These are phyloP conservation scores for Dermolepida albohirtum DNA, from an alignment of 2,888 invertebrate genomes.

Conservation along the genomic window DNA sequence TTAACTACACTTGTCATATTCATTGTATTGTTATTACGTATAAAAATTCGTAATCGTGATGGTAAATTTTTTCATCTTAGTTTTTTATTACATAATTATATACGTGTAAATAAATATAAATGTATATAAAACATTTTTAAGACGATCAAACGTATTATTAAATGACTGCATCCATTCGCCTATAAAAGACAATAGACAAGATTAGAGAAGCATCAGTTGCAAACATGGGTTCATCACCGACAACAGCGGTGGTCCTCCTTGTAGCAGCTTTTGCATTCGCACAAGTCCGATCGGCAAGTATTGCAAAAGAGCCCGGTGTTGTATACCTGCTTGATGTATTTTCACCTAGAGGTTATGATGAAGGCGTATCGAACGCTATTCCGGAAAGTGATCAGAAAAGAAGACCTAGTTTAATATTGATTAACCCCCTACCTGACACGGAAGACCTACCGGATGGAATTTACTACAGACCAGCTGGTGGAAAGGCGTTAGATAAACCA, in stretches of 20 bases:
- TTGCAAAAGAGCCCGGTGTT: slow-evolving; percentile 50
- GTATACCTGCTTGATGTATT: slow-evolving; percentile 54
- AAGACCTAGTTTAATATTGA: slow-evolving; percentile 38
- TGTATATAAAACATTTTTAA: background rate
- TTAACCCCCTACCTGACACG: slow-evolving; percentile 53
- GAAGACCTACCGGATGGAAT: slow-evolving; percentile 59
- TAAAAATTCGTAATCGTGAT: too few species aligned
- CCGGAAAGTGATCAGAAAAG: slow-evolving; percentile 44
- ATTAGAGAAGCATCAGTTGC: slow-evolving; percentile 33
- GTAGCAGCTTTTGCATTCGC: slow-evolving; percentile 18
- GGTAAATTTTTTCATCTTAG: too few species aligned
- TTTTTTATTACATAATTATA: slow-evolving; percentile 21
- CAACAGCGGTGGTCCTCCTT: slow-evolving; percentile 39
- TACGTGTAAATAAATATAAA: slow-evolving; percentile 5
- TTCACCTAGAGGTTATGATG: slow-evolving; percentile 38
- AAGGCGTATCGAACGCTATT: slow-evolving; percentile 49
- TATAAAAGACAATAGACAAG: slow-evolving; percentile 40
- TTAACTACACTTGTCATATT: too few species aligned
- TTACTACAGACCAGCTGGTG: slow-evolving; percentile 58
- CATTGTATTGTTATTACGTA: too few species aligned
- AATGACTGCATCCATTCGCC: slow-evolving; percentile 15
- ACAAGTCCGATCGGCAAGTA: slow-evolving; percentile 12
- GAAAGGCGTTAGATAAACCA: slow-evolving; percentile 54
- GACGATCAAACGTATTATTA: too few species aligned
- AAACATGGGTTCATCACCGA: slow-evolving; percentile 41